Evolutionary conservation across 2,113 vertebrate genomes (phyloP).

Genomic region (Kryptolebias marmoratus): DNA sequence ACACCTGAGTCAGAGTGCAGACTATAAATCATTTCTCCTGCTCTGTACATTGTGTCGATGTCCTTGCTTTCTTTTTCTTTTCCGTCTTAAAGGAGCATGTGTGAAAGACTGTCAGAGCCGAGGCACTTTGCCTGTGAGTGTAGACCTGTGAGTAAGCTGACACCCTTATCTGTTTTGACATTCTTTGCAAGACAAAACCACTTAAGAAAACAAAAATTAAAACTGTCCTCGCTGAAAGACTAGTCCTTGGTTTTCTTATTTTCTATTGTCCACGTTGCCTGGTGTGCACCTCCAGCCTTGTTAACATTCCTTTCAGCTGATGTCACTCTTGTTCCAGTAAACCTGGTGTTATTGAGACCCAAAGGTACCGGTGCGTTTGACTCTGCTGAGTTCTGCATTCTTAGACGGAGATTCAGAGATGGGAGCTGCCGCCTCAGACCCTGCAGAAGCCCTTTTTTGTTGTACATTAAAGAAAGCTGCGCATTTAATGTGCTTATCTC

Average conservation of each 20-base stretch:
- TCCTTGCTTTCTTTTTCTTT: background rate
- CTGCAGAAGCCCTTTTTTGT: constrained; percentile 4
- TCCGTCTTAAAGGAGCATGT: background rate
- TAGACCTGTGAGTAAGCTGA: constrained; percentile 2
- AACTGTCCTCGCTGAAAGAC: constrained; percentile 30
- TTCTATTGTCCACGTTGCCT: constrained; percentile 50
- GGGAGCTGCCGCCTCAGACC: constrained; percentile 44
- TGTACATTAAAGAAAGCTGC: background rate
- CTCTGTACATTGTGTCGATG: constrained; percentile 5
- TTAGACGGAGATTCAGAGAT: constrained; percentile 78
- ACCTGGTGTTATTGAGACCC: constrained; percentile 56
- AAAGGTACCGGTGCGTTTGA: constrained; percentile 67
- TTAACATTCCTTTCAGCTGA: constrained; percentile 63
- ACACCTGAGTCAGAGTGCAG: constrained; percentile 19
- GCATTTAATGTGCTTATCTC: background rate
- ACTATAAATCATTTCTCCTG: constrained; percentile 2
- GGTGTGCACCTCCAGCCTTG: constrained; percentile 54
- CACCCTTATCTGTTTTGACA: background rate
- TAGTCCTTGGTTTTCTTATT: constrained; percentile 36
- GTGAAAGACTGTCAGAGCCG: constrained; percentile 10
- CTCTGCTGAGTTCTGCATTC: constrained; percentile 72
- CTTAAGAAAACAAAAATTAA: constrained; percentile 33
- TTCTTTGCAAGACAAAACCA: constrained; percentile 18
- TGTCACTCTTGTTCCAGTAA: constrained; percentile 72
- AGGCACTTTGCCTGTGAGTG: background rate